Conservation (phyloP, 2,113 vertebrate species). For the Hippocampus abdominalis region DNA sequence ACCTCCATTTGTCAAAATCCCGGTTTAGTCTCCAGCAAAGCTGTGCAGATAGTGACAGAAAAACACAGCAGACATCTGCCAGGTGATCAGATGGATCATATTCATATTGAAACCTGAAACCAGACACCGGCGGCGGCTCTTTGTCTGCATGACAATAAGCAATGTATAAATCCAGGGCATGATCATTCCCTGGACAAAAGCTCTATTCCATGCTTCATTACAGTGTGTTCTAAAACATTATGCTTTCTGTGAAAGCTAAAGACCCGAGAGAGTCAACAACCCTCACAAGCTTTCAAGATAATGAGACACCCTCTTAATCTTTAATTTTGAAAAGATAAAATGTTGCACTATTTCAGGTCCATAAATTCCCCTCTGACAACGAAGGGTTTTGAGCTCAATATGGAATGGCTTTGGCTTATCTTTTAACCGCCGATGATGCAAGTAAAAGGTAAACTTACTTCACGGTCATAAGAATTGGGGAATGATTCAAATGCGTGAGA, state of each 20-base stretch:
- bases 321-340: conserved; percentile 46
- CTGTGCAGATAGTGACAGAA: conserved; percentile 20
- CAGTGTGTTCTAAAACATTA: conserved; percentile 23
- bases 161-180: conserved; percentile 30
- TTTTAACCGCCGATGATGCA: conserved; percentile 27
- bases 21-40: neutral
- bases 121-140: conserved; percentile 34
- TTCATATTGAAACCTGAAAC: conserved; percentile 62
- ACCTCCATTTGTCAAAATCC: neutral
- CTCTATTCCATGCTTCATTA: conserved; percentile 15
- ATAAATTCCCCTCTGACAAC: conserved; percentile 30
- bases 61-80: conserved; percentile 38
- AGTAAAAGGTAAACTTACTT: conserved; percentile 20
- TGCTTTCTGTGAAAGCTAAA: conserved; percentile 18
- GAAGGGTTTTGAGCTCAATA: conserved; percentile 25
- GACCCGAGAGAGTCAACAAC: conserved; percentile 37
- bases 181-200: conserved; percentile 25
- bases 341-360: conserved; percentile 39
- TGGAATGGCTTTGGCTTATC: conserved; percentile 14
- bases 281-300: conserved; percentile 35
- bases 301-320: conserved; percentile 38
- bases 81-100: conserved; percentile 58
- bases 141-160: conserved; percentile 47
- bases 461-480: conserved; percentile 15
- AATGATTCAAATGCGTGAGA: conserved; percentile 1